Conservation (phyloP, 2,888 invertebrate genomes). For the Pseudanteris insignis region DNA sequence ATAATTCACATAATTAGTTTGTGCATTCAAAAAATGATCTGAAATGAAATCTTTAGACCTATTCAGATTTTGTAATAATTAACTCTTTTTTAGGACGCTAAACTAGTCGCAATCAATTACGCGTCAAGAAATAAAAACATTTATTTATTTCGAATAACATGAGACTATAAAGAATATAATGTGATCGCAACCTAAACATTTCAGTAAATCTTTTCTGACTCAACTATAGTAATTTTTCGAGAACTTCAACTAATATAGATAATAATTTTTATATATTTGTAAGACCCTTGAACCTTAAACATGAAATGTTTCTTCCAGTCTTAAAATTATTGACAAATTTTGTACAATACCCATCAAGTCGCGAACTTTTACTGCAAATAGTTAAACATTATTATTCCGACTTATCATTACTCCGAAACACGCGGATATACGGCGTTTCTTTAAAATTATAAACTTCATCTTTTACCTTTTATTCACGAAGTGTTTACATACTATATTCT, state of each 20-base stretch:
- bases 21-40: too few species aligned
- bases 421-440: constrained; percentile 57
- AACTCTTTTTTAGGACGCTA: too few species aligned
- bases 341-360: too few species aligned
- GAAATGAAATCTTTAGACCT: too few species aligned
- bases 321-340: too few species aligned
- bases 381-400: constrained; percentile 29
- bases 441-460: constrained; percentile 58
- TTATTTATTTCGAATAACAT: constrained; percentile 61
- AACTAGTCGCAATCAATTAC: constrained; percentile 52
- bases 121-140: constrained; percentile 60
- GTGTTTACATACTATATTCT: constrained; percentile 52
- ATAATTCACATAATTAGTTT: too few species aligned
- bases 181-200: constrained; percentile 52
- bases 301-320: too few species aligned
- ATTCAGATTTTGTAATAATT: too few species aligned
- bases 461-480: constrained; percentile 47
- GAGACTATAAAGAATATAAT: constrained; percentile 62
- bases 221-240: too few species aligned
- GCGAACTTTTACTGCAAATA: constrained; percentile 29
- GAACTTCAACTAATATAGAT: too few species aligned
- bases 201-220: constrained; percentile 52
- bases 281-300: too few species aligned
- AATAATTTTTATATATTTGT: too few species aligned
- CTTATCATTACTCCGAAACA: constrained; percentile 50